Evolutionary conservation across 2,797 vertebrate species (phyloP), one percentile per base, ranked within the genome.

Genomic region (Tolypeutes matacus): DNA sequence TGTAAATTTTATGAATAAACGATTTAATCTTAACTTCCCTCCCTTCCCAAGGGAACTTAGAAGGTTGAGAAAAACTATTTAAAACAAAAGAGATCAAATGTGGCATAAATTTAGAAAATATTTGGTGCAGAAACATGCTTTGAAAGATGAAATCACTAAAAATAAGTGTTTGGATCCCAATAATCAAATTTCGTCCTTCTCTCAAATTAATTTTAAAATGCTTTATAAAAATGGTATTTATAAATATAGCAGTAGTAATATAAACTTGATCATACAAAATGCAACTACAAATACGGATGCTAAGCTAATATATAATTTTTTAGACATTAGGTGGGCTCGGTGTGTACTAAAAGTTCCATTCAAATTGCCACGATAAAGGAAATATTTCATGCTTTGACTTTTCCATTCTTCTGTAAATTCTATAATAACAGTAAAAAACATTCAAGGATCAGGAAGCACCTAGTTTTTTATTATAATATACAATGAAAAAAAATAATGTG

Each of bases 171-270:
- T 83, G 29, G 58, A 86, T 56, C 9, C 76, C 83, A 83, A 23
- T 53, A 86, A 76, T 92, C 11, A 14, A 86, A 4, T 56, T 76
- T 23, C 62, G 84, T 34, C 15, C n/a, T 96, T 95, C 14, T 94
- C 31, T 88, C 89, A 93, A 94, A 95, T 12, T 65, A 93, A 87
- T 86, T 96, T 91, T 76, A 95, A 97, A 91, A 95, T 96, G 93
- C 78, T 11, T 91, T 95, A 94, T 46, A 51, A 96, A 75, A 96
- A 94, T 56, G 56, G 27, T 29, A 83, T 31, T 86, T 85, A 46
- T 46, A 31, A 31, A 11, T 70, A 85, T 56, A 89, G 69, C 21
- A 90, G 15, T 64, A 93, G 53, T 84, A 77, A 96, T 58, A 81
- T 75, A 95, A 89, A 87, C 17, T 53, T 62, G 76, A 64, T 70